Percentiles rank a stretch among this genome's conserved stretches.
These are phyloP conservation scores for Takifugu bimaculatus DNA, from an alignment of 2,113 vertebrate species.

Conservation along the genomic window DNA sequence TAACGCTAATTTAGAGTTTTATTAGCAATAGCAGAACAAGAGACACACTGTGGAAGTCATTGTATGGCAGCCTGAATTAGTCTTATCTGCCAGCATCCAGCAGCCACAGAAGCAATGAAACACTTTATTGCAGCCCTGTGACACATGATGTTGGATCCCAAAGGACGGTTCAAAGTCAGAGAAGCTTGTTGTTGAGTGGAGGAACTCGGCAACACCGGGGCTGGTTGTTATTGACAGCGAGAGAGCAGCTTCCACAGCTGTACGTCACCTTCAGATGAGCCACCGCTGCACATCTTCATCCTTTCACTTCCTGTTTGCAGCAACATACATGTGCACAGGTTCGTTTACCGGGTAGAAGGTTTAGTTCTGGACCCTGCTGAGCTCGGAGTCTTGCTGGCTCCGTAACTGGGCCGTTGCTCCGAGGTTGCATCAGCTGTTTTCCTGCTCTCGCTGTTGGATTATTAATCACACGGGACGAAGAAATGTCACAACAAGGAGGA, in stretches of 20 bases:
- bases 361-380: not conserved
- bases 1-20: too few relatives aligned
- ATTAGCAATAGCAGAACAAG: not conserved
- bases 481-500: not conserved
- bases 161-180: conserved; percentile 35
- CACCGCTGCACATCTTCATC: conserved; percentile 34
- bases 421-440: conserved; percentile 40
- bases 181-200: conserved; percentile 12
- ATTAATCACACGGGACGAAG: conserved; percentile 5
- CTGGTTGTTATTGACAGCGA: conserved; percentile 11
- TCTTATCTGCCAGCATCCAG: not conserved
- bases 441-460: conserved; percentile 19
- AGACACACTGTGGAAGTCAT: not conserved
- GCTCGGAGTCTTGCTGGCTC: not conserved
- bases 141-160: conserved; percentile 7
- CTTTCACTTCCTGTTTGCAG: conserved; percentile 7
- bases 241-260: conserved; percentile 16
- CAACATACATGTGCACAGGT: too few relatives aligned
- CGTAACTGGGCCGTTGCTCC: conserved; percentile 10
- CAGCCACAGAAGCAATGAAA: not conserved
- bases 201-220: conserved; percentile 28
- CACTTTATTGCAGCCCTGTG: conserved; percentile 11
- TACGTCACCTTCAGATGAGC: conserved; percentile 32
- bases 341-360: too few relatives aligned
- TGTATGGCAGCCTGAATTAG: not conserved